Evolutionary conservation across 2,113 vertebrate species (phyloP), one percentile per base, ranked within the genome.

Genomic region (Anolis sagrei): DNA sequence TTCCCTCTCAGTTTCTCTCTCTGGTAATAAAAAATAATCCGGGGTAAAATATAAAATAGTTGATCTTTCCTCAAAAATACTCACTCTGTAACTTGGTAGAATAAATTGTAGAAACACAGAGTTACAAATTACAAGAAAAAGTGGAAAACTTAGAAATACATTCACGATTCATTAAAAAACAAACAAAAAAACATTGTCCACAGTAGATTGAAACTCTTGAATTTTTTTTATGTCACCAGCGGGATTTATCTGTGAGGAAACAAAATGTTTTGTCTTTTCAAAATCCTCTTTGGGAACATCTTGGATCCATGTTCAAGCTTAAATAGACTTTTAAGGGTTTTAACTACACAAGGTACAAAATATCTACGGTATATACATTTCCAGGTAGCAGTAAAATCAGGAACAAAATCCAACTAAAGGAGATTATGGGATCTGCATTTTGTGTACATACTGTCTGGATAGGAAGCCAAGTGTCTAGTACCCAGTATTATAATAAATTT

Each of bases 1-100:
- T 78, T 0, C 0, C 27, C 19, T 49, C 82, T 90, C 23, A 13
- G 51, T 54, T 66, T 78, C 14, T 0, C 0, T n/a, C 19, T 49
- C 80, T 90, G 27, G 36, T 86, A 69, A 79, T 72, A 81, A 81
- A n/a, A 84, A 4, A 48, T 73, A 34, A 68, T 25, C 3, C 70
- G 82, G 69, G 34, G 1, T 85, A 80, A 78, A 73, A 23, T 82
- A 36, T 36, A 32, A 70, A 16, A 73, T 34, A 0, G 11, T 13
- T 68, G 19, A 48, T 29, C n/a, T 66, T 44, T 44, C 19, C 70
- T 73, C 39, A 19, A 44, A 74, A 74, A 2, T 74, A 44, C 9
- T 44, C 44, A 36, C 2, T 2, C 21, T 39, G 7, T 23, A 44
- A 19, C 34, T 73, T 73, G 19, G 18, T 39, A 39, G 70, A 73